Evolutionary conservation across 2,888 invertebrate genomes (phyloP), one percentile per base, ranked within the genome.

Genomic region (Lasioglossum villosulum): DNA sequence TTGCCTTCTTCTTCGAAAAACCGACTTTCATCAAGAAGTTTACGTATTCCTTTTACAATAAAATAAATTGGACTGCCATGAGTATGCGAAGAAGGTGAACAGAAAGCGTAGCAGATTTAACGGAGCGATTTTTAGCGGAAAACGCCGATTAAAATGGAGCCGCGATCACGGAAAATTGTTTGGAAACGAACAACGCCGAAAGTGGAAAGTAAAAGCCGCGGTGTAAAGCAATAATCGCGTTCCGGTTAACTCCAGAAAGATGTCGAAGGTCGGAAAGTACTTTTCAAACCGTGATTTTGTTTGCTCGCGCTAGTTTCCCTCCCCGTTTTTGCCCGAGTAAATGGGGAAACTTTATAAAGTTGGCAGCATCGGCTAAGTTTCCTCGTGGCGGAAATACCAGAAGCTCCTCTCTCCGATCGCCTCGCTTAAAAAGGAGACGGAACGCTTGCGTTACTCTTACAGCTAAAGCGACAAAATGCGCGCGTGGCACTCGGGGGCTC

Each of bases 281-380:
- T 81, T 87, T 88, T 88, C 84, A 80, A 85, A 75, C 77, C 87
- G 79, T 82, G 88, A 90, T 88, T 88, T 88, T 87, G 90, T 90
- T 89, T 89, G 88, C 84, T 78, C 80, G 74, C 75, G 48, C 80
- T 68, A 86, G 86, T 87, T 81, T 82, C 85, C 81, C 78, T 82
- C 85, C 81, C 78, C 82, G 81, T 87, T 90, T 90, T 90, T 87
- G 81, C 81, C 37, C 79, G 75, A 75, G 84, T 86, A 89, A 88
- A 90, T 89, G 89, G 84, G 84, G 86, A 88, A 90, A 90, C 86
- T 89, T 90, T 86, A 72, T 79, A 84, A 87, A 88, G 78, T 90
- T 88, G 78, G 82, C 84, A 74, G 73, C 83, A 81, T 75, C 90
- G 86, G 80, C 68, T 78, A 86, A 89, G 86, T 89, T 89, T 86